Conservation (phyloP, 2,113 vertebrate genomes). For the Hiodon alosoides region DNA sequence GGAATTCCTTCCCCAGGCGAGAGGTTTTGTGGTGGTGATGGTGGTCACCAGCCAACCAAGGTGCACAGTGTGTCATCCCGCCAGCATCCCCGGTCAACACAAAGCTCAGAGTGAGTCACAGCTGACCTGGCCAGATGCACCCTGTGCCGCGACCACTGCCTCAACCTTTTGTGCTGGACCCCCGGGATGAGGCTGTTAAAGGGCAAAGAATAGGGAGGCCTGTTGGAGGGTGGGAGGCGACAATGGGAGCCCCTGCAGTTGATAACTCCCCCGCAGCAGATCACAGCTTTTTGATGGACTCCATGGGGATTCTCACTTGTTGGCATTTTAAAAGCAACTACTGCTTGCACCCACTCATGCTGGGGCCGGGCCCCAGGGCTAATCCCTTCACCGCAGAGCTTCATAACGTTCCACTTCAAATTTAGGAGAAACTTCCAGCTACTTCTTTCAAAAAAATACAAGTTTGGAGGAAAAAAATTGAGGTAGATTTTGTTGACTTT, state of each 20-base stretch:
- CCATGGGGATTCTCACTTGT: constrained; percentile 37
- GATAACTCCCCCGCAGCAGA: constrained; percentile 28
- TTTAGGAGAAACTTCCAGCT: too few species aligned
- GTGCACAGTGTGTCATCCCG: constrained; percentile 11
- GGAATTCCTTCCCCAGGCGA: constrained; percentile 11
- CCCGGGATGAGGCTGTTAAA: constrained; percentile 6
- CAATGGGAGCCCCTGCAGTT: constrained; percentile 27
- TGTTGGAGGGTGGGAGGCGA: constrained; percentile 7
- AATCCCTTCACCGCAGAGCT: too few species aligned
- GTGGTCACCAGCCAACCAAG: neutral
- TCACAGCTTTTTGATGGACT: constrained; percentile 28
- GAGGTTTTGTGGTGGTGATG: constrained; percentile 12
- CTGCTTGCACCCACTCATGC: constrained; percentile 6
- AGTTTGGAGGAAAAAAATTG: too few species aligned
- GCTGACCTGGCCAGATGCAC: constrained; percentile 21
- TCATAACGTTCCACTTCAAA: too few species aligned
- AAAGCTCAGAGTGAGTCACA: constrained; percentile 24
- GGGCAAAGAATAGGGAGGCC: neutral
- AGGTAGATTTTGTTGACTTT: too few species aligned
- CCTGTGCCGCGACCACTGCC: neutral
- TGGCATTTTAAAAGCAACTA: constrained; percentile 26
- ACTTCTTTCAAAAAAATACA: too few species aligned
- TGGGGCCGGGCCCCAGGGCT: too few species aligned
- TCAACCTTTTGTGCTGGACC: constrained; percentile 7
- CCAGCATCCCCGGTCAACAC: neutral